These are phyloP conservation scores for Phyllotis vaccarum DNA, from an alignment of 2,797 vertebrate species.

Conservation along the genomic window DNA sequence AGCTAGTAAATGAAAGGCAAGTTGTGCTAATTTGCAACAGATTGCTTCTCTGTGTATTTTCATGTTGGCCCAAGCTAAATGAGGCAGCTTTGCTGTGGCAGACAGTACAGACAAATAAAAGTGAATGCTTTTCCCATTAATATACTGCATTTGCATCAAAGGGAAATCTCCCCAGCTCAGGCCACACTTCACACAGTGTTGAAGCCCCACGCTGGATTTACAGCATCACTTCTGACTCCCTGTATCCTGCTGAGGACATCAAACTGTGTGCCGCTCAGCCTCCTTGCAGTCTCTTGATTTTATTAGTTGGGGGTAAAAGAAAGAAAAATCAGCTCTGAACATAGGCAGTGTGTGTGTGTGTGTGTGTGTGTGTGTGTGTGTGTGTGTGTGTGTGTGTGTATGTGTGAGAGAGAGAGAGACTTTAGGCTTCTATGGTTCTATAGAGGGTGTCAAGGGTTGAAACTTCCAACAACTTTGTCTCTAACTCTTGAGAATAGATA, in stretches of 20 bases:
- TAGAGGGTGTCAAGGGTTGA: constrained; percentile 26
- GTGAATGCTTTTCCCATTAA: constrained; percentile 91
- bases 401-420: not conserved
- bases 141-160: constrained; percentile 92
- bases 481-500: constrained; percentile 13
- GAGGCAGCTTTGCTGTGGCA: constrained; percentile 89
- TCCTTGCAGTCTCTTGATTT: constrained; percentile 90
- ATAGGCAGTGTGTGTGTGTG: not conserved
- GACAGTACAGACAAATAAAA: constrained; percentile 92
- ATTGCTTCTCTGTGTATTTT: constrained; percentile 90
- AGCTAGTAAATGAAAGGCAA: constrained; percentile 92
- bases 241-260: constrained; percentile 91
- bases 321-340: constrained; percentile 75
- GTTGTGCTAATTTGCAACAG: constrained; percentile 92
- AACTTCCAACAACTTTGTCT: constrained; percentile 30
- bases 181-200: constrained; percentile 89
- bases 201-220: constrained; percentile 92
- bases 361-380: constrained; percentile 3
- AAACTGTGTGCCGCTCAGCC: constrained; percentile 90
- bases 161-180: constrained; percentile 89
- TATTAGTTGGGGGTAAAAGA: constrained; percentile 87
- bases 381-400: not conserved
- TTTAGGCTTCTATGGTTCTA: not conserved
- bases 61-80: constrained; percentile 88
- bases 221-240: constrained; percentile 91